These are phyloP conservation scores for Conchocele bisecta DNA, from an alignment of 2,888 invertebrate species.

Conservation along the genomic window DNA sequence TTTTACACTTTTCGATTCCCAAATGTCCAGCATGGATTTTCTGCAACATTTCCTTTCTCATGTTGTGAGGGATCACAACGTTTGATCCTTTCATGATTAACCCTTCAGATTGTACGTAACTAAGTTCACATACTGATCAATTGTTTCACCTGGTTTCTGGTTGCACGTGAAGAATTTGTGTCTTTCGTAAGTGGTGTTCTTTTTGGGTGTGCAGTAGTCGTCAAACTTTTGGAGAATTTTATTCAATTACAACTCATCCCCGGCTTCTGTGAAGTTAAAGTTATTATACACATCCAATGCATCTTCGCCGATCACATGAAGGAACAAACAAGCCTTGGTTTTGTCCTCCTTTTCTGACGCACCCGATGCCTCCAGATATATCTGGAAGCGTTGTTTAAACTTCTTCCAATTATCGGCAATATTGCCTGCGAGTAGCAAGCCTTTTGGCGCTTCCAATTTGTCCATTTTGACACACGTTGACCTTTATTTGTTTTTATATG, in stretches of 20 bases:
- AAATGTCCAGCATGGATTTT: too few species aligned
- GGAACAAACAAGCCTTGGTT: background rate
- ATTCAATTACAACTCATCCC: background rate
- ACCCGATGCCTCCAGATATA: background rate
- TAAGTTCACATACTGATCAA: background rate
- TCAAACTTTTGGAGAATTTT: slow-evolving; percentile 9
- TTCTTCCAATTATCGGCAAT: background rate
- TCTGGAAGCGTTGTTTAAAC: background rate
- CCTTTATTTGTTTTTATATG: too few species aligned
- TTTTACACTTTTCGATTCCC: too few species aligned
- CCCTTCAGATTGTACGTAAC: too few species aligned
- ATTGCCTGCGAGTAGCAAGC: background rate
- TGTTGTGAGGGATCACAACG: too few species aligned
- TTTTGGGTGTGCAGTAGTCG: background rate
- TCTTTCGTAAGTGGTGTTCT: background rate
- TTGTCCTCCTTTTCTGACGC: background rate
- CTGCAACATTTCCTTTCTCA: too few species aligned
- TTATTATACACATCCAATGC: slow-evolving; percentile 5
- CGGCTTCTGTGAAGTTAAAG: background rate
- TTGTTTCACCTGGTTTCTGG: background rate
- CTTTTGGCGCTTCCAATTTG: slow-evolving; percentile 2
- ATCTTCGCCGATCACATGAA: slow-evolving; percentile 2
- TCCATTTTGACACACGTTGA: too few species aligned
- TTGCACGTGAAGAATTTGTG: background rate
- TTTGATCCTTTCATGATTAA: too few species aligned